Conservation (phyloP, 1,140 invertebrate genomes). For the Drosophila murphyi region DNA sequence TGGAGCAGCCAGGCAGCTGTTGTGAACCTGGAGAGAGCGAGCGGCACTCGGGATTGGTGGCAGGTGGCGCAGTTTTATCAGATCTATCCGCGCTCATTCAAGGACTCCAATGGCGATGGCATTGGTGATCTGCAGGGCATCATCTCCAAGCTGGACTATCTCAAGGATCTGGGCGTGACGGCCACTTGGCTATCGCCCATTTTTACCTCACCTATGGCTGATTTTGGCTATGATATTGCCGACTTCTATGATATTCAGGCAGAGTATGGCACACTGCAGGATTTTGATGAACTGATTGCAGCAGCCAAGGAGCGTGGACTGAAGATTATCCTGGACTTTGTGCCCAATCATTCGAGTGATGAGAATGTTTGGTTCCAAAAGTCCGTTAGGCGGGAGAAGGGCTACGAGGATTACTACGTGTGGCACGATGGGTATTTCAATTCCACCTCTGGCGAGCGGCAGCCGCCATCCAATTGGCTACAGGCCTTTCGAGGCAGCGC, state of each 20-base stretch:
- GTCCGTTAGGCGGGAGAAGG: constrained; percentile 86
- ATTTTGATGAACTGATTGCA: constrained; percentile 89
- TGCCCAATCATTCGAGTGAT: constrained; percentile 90
- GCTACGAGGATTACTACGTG: constrained; percentile 89
- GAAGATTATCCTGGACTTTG: constrained; percentile 83
- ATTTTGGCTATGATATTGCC: constrained; percentile 89
- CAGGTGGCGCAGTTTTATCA: constrained; percentile 89
- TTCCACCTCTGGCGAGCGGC: constrained; percentile 53
- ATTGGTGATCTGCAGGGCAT: constrained; percentile 87
- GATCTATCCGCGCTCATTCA: constrained; percentile 89
- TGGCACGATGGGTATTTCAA: constrained; percentile 87
- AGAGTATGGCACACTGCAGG: constrained; percentile 89
- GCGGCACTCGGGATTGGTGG: constrained; percentile 87
- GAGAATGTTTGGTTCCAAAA: constrained; percentile 89
- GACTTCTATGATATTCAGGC: constrained; percentile 90
- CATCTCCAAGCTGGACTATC: constrained; percentile 85
- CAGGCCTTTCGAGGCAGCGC: constrained; percentile 86
- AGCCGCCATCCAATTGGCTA: constrained; percentile 89
- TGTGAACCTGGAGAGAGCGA: constrained; percentile 37
- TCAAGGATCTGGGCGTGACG: constrained; percentile 86
- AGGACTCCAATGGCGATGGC: constrained; percentile 89
- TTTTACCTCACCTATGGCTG: constrained; percentile 88
- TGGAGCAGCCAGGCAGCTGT: constrained; percentile 31
- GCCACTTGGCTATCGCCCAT: constrained; percentile 90
- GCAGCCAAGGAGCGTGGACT: constrained; percentile 85